These are phyloP conservation scores for Chrysaora quinquecirrha DNA, from an alignment of 30 jellyfish, hydroid and myxozoan species.

Conservation along the genomic window DNA sequence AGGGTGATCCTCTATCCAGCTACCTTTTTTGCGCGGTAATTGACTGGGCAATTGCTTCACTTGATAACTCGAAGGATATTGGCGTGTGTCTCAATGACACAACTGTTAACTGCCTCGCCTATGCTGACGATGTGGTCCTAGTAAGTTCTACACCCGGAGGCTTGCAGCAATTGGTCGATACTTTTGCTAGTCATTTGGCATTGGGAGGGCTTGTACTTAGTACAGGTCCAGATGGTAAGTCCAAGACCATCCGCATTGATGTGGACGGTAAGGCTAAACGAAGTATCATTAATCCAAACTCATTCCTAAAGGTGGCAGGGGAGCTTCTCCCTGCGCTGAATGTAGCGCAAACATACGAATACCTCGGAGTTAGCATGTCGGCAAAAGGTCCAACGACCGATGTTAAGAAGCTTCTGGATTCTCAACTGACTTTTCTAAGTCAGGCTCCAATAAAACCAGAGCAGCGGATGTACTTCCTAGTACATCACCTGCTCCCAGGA, in stretches of 20 bases:
- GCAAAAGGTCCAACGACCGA: not conserved
- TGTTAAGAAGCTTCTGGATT: not conserved
- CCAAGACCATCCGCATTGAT: constrained; percentile 1
- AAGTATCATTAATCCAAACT: too few relatives aligned
- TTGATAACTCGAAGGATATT: not conserved
- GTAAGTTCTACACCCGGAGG: not conserved
- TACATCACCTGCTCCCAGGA: not conserved
- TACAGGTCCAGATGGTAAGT: constrained; percentile 7
- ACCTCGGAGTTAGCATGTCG: not conserved
- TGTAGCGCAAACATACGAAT: not conserved
- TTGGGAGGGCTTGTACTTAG: constrained; percentile 8
- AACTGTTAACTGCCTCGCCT: not conserved
- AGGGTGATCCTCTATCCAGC: not conserved
- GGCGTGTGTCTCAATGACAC: not conserved
- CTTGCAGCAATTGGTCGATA: not conserved
- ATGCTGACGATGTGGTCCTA: not conserved
- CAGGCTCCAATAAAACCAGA: constrained; percentile 11
- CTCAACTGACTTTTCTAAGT: too few relatives aligned
- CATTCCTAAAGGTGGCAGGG: not conserved
- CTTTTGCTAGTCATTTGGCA: not conserved
- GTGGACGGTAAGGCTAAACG: constrained; percentile 21
- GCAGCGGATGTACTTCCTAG: constrained; percentile 6
- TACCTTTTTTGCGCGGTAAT: constrained; percentile 2
- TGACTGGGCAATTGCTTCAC: not conserved
- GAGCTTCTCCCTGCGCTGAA: not conserved